Base-by-base conservation (phyloP, 2,888 invertebrate genomes). In the Erebia palarica region DNA sequence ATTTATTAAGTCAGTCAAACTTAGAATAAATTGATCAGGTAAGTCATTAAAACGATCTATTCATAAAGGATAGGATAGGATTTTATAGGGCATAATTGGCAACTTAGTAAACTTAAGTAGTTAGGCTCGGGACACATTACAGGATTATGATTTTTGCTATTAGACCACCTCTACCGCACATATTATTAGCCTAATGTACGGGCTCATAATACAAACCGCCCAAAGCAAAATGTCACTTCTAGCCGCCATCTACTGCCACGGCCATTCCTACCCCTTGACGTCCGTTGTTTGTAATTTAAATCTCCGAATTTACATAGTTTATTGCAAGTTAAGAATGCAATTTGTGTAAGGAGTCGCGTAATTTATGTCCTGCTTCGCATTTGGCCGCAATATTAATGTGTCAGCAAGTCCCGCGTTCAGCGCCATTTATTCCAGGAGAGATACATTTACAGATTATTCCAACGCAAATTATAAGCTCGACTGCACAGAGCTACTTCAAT, bases 291-390 rank as follows among this genome's bases (percentile, higher is more conserved):
- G 87, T 89, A 86, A 89, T 89, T 90, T 89, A 88, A 89, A 90
- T 89, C 87, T 83, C 75, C 76, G 82, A 83, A 90, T 90, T 89
- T 85, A 84, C 88, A 89, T 91, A 89, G 86, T 88, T 88, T 88
- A 88, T 86, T 86, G 83, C 86, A 82, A 87, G 86, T 88, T 86
- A 87, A 87, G 86, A 88, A 89, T 83, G 85, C 86, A 85, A 88
- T 90, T 89, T 86, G 87, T 88, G 82, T 81, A 77, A 83, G 75
- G 72, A 75, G 83, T 81, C 79, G 76, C 77, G 78, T 76, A 81
- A 86, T 88, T 87, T 87, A 87, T 82, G 81, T 73, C 65, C 77
- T 73, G 76, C 76, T 80, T 76, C 75, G 77, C 76, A 83, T 82
- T 82, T 80, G 73, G 74, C 68, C 75, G 72, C 78, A 75, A 75